Percentiles rank a stretch among this genome's conserved stretches.
Conservation (phyloP, 2,888 invertebrate species). For the Troides aeacus region DNA sequence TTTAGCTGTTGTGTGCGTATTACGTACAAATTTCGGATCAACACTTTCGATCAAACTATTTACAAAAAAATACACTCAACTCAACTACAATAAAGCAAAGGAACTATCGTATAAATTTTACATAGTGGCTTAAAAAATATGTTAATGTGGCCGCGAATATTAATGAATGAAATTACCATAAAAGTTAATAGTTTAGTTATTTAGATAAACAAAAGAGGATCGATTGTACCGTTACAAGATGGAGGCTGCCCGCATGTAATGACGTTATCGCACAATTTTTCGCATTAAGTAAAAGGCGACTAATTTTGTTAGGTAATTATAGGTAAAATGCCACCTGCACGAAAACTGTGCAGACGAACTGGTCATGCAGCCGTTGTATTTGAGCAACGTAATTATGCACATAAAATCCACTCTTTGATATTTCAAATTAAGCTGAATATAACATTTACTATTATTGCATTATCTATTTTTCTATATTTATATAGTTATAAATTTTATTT, state of each 20-base stretch:
- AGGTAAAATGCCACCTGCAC: slow-evolving; percentile 69
- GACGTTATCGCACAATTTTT: slow-evolving; percentile 34
- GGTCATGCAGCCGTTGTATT: slow-evolving; percentile 49
- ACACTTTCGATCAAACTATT: not conserved
- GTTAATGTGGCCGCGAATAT: not conserved
- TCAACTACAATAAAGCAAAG: not conserved
- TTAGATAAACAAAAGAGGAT: slow-evolving; percentile 33
- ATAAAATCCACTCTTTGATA: not conserved
- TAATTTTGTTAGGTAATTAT: slow-evolving; percentile 52
- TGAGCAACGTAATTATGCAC: not conserved
- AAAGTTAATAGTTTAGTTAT: not conserved
- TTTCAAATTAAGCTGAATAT: not conserved
- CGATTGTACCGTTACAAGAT: slow-evolving; percentile 43
- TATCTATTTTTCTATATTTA: not conserved
- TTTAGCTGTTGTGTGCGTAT: slow-evolving; percentile 56
- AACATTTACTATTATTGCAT: not conserved
- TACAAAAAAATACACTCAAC: not conserved
- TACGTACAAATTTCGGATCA: slow-evolving; percentile 51
- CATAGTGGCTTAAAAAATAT: not conserved
- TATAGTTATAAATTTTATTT: not conserved
- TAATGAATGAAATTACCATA: not conserved
- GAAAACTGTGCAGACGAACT: slow-evolving; percentile 47
- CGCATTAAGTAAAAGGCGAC: slow-evolving; percentile 39
- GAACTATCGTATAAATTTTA: not conserved
- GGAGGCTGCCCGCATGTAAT: slow-evolving; percentile 38